Evolutionary conservation across 2,113 vertebrate genomes (phyloP).

Genomic region (Megaceryle maxima): DNA sequence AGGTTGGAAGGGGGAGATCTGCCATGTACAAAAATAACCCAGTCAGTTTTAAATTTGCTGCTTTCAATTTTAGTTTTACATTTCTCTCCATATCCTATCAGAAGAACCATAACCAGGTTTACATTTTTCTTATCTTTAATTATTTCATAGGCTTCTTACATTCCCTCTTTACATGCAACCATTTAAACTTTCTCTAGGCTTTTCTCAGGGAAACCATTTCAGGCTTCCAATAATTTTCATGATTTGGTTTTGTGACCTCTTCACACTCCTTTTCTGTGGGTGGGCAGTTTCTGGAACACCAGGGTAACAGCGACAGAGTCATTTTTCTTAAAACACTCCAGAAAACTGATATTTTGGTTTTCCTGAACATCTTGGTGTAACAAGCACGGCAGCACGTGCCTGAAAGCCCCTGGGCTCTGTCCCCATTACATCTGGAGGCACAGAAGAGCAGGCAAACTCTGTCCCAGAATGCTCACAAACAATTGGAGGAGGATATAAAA

Average conservation of each 20-base stretch:
- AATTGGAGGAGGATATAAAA: background rate
- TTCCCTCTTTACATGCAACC: background rate
- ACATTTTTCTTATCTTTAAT: background rate
- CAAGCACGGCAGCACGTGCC: background rate
- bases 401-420: background rate
- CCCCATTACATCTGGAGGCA: background rate
- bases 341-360: background rate
- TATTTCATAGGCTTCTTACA: background rate
- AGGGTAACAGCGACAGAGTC: background rate
- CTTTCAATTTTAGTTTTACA: background rate
- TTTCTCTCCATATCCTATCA: background rate
- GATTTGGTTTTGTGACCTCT: background rate
- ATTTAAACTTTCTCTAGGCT: background rate
- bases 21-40: constrained; percentile 18
- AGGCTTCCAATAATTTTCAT: background rate
- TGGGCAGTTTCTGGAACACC: background rate
- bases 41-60: background rate
- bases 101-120: background rate
- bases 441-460: background rate
- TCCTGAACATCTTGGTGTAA: background rate
- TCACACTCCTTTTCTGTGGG: background rate
- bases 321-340: background rate
- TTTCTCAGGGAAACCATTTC: background rate
- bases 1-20: background rate
- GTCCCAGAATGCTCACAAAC: background rate